Evolutionary conservation across 1,140 invertebrate species (phyloP).

Genomic region (Pygmarrhopalites habei): DNA sequence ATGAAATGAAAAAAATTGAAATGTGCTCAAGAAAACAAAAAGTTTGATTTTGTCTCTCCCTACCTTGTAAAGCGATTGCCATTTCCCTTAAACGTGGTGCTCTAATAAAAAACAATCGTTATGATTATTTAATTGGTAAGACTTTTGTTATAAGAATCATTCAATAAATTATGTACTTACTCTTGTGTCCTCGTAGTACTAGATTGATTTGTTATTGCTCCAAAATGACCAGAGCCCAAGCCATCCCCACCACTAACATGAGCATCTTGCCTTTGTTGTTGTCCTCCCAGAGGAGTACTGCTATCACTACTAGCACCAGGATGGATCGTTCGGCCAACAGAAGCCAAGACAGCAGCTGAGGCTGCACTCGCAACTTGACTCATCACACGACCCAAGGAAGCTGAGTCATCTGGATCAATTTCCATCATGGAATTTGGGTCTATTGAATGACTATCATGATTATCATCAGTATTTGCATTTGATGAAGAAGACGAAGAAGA

Average conservation of each 20-base stretch:
- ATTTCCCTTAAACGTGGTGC: conserved; percentile 30
- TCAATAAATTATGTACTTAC: conserved; percentile 15
- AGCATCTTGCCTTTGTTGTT: neutral
- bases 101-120: conserved; percentile 19
- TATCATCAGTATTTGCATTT: conserved; percentile 2
- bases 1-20: too few relatives aligned
- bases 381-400: conserved; percentile 23
- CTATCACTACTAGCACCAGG: neutral
- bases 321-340: neutral
- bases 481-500: neutral
- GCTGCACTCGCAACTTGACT: conserved; percentile 31
- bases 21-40: too few relatives aligned
- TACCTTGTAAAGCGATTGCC: conserved; percentile 23
- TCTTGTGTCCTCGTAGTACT: conserved; percentile 27
- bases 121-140: neutral
- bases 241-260: neutral
- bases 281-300: neutral
- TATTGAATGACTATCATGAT: neutral
- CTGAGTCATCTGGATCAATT: conserved; percentile 18
- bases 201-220: neutral
- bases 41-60: too few relatives aligned
- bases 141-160: neutral
- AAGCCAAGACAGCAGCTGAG: conserved; percentile 19
- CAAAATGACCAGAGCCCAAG: neutral
- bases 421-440: conserved; percentile 21